Conservation (phyloP, 1,140 invertebrate genomes). For the Dicyema japonicum region DNA sequence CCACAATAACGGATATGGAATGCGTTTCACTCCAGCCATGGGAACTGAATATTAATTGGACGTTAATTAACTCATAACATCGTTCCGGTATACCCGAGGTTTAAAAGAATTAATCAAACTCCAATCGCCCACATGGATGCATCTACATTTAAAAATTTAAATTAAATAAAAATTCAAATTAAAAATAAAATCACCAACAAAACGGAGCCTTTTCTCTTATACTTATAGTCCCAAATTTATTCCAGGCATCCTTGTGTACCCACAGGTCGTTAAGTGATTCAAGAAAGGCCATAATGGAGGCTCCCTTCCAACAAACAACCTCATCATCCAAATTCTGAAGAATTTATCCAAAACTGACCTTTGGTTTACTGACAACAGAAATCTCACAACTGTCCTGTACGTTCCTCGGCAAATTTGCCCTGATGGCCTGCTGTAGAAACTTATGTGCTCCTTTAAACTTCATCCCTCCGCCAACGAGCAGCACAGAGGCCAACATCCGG, state of each 20-base stretch:
- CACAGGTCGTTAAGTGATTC: conserved; percentile 68
- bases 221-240: no score
- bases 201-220: no score
- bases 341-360: conserved; percentile 7
- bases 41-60: no score
- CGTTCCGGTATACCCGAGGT: no score
- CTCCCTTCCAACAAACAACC: conserved; percentile 63
- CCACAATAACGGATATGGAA: no score
- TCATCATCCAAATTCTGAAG: conserved; percentile 52
- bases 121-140: no score
- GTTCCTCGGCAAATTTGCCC: conserved; percentile 35
- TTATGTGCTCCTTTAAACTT: conserved; percentile 48
- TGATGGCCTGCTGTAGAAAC: conserved; percentile 54
- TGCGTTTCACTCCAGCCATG: no score
- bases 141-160: no score
- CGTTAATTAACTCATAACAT: no score
- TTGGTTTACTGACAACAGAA: conserved; percentile 13
- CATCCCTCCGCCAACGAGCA: conserved; percentile 50
- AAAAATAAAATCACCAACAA: no score
- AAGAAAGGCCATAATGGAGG: conserved; percentile 47
- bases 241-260: conserved; percentile 53
- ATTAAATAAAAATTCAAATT: no score
- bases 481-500: conserved; percentile 65
- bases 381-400: conserved; percentile 9
- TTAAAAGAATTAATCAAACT: no score